These are phyloP conservation scores for Phthorimaea operculella DNA, from an alignment of 1,140 invertebrate species.

Conservation along the genomic window DNA sequence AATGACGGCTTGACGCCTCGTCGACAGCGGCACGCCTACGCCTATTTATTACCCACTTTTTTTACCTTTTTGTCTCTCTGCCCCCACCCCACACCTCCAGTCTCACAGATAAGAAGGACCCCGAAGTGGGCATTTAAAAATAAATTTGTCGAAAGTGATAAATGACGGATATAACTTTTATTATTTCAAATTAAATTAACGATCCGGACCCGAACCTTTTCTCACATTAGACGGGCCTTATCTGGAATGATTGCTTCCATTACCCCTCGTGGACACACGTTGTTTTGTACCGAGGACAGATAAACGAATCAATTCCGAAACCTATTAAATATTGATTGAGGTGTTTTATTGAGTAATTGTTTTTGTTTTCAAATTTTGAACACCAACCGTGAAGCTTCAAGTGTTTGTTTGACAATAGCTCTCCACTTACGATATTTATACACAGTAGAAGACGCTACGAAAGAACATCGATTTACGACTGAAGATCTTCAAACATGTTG, in stretches of 20 bases:
- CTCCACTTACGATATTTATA: too few relatives aligned
- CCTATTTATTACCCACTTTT: slow-evolving; percentile 38
- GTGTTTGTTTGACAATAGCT: background rate
- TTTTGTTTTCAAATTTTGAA: slow-evolving; percentile 55
- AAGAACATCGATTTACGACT: background rate
- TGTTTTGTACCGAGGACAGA: slow-evolving; percentile 54
- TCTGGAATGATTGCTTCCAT: slow-evolving; percentile 67
- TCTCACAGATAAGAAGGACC: slow-evolving; percentile 48
- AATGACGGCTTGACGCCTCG: slow-evolving; percentile 41
- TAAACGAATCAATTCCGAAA: slow-evolving; percentile 51
- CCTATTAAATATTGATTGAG: slow-evolving; percentile 50
- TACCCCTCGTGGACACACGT: slow-evolving; percentile 57
- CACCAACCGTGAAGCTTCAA: slow-evolving; percentile 38
- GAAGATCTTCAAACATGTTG: background rate
- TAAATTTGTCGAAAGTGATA: slow-evolving; percentile 67
- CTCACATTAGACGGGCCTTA: slow-evolving; percentile 66
- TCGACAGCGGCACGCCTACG: slow-evolving; percentile 42
- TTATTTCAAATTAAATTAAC: slow-evolving; percentile 68
- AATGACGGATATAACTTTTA: slow-evolving; percentile 65
- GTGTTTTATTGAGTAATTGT: slow-evolving; percentile 68
- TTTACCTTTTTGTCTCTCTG: slow-evolving; percentile 29
- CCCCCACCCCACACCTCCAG: slow-evolving; percentile 34
- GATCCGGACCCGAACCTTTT: slow-evolving; percentile 57
- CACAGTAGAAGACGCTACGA: too few relatives aligned
- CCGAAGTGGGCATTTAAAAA: slow-evolving; percentile 59